Conservation (phyloP, 2,113 vertebrate species). For the Onychostruthus taczanowskii region DNA sequence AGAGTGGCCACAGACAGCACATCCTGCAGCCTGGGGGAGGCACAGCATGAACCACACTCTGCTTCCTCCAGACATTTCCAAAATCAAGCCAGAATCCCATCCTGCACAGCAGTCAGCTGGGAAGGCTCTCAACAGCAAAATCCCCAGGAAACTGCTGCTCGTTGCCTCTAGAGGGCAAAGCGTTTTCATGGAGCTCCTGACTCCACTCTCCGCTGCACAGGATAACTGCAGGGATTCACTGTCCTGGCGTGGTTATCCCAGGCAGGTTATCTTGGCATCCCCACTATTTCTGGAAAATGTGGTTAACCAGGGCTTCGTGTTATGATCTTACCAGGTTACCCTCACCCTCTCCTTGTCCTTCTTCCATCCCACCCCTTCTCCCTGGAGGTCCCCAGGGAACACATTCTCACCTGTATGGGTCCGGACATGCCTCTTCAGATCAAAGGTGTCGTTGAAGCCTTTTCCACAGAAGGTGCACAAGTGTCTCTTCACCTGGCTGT, state of each 20-base stretch:
- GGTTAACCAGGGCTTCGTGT: neutral
- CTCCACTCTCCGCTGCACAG: rapidly evolving
- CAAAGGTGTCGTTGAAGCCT: conserved; percentile 86
- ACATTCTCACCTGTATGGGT: conserved; percentile 80
- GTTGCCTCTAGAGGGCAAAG: conserved; percentile 53
- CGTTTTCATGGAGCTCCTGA: neutral
- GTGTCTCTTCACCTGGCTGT: conserved; percentile 83
- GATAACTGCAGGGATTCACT: rapidly evolving
- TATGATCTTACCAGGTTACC: neutral
- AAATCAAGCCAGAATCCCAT: neutral
- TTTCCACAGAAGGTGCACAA: conserved; percentile 86
- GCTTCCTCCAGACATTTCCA: neutral
- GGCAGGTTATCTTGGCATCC: neutral
- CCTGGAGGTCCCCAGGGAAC: neutral
- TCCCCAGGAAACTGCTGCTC: neutral
- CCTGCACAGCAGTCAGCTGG: rapidly evolving
- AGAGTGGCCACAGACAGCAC: neutral
- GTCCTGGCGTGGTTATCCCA: neutral
- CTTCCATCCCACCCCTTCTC: neutral
- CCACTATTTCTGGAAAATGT: neutral
- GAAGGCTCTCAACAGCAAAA: neutral
- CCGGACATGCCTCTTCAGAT: conserved; percentile 82
- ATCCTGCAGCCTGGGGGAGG: neutral
- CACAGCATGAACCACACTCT: neutral
- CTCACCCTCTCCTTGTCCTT: neutral